These are phyloP conservation scores for Stegostoma tigrinum DNA, from an alignment of 2,113 vertebrate genomes.

Conservation along the genomic window DNA sequence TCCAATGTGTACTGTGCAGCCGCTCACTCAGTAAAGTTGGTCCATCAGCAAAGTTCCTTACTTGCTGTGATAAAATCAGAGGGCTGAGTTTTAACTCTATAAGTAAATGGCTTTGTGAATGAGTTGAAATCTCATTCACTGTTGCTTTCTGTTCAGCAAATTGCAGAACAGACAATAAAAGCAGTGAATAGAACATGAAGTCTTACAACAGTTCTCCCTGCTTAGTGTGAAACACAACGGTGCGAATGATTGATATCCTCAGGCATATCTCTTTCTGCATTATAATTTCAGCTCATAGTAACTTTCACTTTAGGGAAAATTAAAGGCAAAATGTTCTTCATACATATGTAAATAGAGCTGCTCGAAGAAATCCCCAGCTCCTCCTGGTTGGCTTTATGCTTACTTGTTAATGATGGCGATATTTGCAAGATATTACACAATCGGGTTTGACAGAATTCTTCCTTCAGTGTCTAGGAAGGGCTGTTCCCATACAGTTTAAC, in stretches of 20 bases:
- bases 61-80: not conserved
- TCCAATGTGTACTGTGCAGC: not conserved
- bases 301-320: not conserved
- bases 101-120: not conserved
- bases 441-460: conserved; percentile 8
- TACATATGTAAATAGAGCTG: not conserved
- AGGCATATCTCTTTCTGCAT: not conserved
- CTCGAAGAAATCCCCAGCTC: not conserved
- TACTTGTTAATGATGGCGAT: not conserved
- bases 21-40: not conserved
- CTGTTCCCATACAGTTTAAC: not conserved
- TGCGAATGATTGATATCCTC: not conserved
- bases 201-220: not conserved
- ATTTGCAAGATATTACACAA: not conserved
- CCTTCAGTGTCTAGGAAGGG: not conserved
- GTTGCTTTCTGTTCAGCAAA: not conserved
- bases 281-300: not conserved
- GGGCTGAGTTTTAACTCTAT: not conserved
- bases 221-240: not conserved
- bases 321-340: conserved; percentile 3
- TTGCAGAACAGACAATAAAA: not conserved
- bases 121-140: not conserved
- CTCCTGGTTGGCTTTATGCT: not conserved
- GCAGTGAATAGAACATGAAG: not conserved
- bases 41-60: not conserved